Evolutionary conservation across 1,140 invertebrate genomes (phyloP).

Genomic region (Limonius californicus): DNA sequence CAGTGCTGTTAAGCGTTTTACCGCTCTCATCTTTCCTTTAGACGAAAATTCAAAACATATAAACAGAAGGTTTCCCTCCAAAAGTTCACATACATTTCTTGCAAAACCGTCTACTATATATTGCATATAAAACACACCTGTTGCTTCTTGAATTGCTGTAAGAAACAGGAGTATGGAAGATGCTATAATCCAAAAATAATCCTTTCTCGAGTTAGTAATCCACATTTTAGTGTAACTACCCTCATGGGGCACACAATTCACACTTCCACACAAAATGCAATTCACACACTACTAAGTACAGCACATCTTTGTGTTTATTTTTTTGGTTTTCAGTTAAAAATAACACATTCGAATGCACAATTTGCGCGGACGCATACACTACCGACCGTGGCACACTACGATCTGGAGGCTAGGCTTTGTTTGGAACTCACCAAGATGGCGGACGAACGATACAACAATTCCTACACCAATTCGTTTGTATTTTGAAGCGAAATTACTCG

Average conservation of each 20-base stretch:
- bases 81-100: background rate
- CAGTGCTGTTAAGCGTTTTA: no score
- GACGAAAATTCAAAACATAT: no score
- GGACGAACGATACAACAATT: constrained; percentile 32
- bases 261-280: constrained; percentile 5
- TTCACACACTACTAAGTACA: constrained; percentile 29
- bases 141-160: constrained; percentile 27
- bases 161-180: constrained; percentile 27
- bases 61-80: no score
- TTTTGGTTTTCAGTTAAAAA: constrained; percentile 25
- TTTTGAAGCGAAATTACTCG: no score
- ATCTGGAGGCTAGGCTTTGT: constrained; percentile 34
- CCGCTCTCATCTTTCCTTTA: no score
- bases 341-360: constrained; percentile 26
- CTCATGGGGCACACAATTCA: constrained; percentile 38
- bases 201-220: constrained; percentile 45
- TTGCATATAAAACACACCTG: constrained; percentile 31
- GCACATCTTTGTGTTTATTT: constrained; percentile 25
- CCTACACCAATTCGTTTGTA: constrained; percentile 29
- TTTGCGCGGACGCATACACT: constrained; percentile 28
- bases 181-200: constrained; percentile 45
- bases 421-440: constrained; percentile 34
- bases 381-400: constrained; percentile 30
- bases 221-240: constrained; percentile 44
- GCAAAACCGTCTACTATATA: no score